A percentile compares a stretch with the other conserved stretches of the same genome.
These are phyloP conservation scores for Caranx melampygus DNA, from an alignment of 2,113 vertebrate species.

Conservation along the genomic window DNA sequence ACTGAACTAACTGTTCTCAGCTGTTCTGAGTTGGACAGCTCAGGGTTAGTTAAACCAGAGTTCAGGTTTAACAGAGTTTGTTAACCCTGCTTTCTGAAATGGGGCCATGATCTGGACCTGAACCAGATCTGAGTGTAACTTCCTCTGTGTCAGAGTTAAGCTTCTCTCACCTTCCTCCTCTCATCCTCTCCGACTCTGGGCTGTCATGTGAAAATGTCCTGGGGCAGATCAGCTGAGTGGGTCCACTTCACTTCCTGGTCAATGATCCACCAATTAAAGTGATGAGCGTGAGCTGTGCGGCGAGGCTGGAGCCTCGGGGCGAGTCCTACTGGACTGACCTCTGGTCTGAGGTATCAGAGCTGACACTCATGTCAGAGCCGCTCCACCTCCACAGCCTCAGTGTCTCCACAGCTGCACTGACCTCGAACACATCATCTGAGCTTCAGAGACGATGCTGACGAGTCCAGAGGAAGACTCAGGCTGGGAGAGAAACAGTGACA, in stretches of 20 bases:
- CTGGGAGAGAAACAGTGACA: not conserved
- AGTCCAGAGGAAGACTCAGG: no score
- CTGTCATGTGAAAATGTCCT: constrained; percentile 14
- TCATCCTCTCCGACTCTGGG: not conserved
- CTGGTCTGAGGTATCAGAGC: constrained; percentile 69
- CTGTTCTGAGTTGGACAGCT: no score
- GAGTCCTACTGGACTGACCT: constrained; percentile 69
- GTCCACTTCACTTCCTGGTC: constrained; percentile 64
- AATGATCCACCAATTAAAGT: constrained; percentile 74
- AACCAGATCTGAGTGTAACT: no score
- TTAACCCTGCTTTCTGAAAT: no score
- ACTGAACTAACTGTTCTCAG: no score
- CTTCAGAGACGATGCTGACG: not conserved
- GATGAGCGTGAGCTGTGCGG: constrained; percentile 64
- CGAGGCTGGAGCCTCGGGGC: constrained; percentile 40
- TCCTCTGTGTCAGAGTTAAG: constrained; percentile 1
- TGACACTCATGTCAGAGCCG: constrained; percentile 75
- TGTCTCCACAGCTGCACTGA: not conserved
- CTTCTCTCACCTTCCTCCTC: constrained; percentile 21
- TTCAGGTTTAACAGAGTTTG: no score
- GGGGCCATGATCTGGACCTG: no score
- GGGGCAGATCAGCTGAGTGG: constrained; percentile 55
- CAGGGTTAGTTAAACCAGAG: no score
- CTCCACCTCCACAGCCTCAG: constrained; percentile 31
- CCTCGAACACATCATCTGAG: not conserved